A percentile compares a stretch with the other conserved stretches of the same genome.
Evolutionary conservation across 2,888 invertebrate species (phyloP).

Genomic region (Onchidella celtica): DNA sequence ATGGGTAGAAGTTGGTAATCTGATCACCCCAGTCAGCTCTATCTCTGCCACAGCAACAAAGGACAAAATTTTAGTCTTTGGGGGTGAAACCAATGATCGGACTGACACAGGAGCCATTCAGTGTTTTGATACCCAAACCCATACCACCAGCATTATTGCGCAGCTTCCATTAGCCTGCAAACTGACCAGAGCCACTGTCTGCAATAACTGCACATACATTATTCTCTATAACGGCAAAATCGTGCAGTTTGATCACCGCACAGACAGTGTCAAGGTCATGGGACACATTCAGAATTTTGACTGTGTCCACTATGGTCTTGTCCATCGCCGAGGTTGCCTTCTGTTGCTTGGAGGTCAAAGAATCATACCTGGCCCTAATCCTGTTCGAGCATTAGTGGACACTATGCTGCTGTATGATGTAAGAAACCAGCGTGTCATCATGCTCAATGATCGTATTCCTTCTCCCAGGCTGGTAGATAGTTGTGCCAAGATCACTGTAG

Average conservation of each 20-base stretch:
- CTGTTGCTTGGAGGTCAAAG: slow-evolving; percentile 64
- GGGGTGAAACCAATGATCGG: slow-evolving; percentile 72
- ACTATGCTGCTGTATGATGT: slow-evolving; percentile 69
- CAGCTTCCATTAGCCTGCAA: slow-evolving; percentile 69
- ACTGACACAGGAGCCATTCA: slow-evolving; percentile 69
- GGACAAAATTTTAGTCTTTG: slow-evolving; percentile 69
- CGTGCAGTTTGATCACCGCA: slow-evolving; percentile 60
- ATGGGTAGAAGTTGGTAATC: slow-evolving; percentile 63
- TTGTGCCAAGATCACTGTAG: slow-evolving; percentile 69
- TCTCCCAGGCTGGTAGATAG: slow-evolving; percentile 71
- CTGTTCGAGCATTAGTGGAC: slow-evolving; percentile 62
- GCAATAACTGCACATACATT: slow-evolving; percentile 66
- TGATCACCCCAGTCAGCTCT: slow-evolving; percentile 67
- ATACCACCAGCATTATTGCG: slow-evolving; percentile 61
- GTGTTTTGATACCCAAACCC: slow-evolving; percentile 68
- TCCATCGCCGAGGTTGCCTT: slow-evolving; percentile 68
- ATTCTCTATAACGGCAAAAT: slow-evolving; percentile 72
- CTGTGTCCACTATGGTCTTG: slow-evolving; percentile 70
- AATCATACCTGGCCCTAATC: slow-evolving; percentile 65
- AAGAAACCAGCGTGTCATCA: slow-evolving; percentile 62
- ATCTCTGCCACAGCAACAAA: slow-evolving; percentile 70
- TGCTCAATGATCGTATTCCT: slow-evolving; percentile 65
- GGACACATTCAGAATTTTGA: slow-evolving; percentile 70
- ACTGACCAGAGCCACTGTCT: slow-evolving; percentile 67
- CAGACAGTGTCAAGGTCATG: slow-evolving; percentile 53